phyloP scores from a whole-genome alignment of 2,797 vertebrate species.

The Enteromius anoplus region DNA sequence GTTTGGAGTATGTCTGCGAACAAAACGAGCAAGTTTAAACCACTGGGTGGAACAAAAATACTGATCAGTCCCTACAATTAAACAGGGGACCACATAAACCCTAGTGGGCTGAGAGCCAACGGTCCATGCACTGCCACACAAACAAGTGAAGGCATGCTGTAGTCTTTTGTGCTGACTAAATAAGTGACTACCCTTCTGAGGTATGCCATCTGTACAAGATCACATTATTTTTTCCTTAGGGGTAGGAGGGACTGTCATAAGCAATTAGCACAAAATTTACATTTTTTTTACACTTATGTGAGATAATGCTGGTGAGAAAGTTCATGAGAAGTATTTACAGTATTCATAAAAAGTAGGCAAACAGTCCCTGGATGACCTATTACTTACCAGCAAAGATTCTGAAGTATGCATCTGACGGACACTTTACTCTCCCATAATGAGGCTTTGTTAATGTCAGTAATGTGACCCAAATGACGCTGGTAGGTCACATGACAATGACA shows the following conservation, averaged over 20 bases:
- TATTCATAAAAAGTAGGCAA: not conserved
- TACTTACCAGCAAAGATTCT: not conserved
- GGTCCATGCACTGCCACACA: not conserved
- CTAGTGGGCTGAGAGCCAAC: not conserved
- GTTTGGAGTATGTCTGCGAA: not conserved
- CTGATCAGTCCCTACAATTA: not conserved
- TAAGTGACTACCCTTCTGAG: not conserved
- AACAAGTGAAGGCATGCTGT: constrained; percentile 5
- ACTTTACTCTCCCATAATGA: not conserved
- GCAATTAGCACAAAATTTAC: not conserved
- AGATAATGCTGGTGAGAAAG: not conserved
- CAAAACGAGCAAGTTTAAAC: not conserved
- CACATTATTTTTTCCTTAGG: not conserved
- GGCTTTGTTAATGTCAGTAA: not conserved
- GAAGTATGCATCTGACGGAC: not conserved
- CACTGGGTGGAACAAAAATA: not conserved
- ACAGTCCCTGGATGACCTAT: not conserved
- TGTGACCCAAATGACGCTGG: not conserved
- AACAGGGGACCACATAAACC: not conserved
- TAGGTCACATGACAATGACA: not conserved
- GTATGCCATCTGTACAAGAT: constrained; percentile 1
- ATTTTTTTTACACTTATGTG: not conserved
- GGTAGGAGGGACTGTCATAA: constrained; percentile 10
- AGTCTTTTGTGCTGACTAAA: not conserved
- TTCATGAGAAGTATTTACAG: not conserved